Percentiles rank a stretch among this genome's conserved stretches.
Conservation (phyloP, 2,797 vertebrate genomes). For the Okamejei kenojei region DNA sequence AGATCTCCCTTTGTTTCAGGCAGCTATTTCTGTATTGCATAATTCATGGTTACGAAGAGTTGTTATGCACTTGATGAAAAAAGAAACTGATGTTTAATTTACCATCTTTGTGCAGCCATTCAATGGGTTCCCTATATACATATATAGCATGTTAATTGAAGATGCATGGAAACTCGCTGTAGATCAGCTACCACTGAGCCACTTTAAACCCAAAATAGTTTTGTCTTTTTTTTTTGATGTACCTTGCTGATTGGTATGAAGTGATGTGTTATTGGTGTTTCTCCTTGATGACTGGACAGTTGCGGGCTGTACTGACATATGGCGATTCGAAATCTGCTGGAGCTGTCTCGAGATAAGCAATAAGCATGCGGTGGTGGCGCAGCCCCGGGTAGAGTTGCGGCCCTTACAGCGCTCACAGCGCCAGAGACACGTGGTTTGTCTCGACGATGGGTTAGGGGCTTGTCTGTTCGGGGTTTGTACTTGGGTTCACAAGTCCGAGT, state of each 20-base stretch:
- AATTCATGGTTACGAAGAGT: slow-evolving; percentile 65
- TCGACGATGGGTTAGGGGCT: no score
- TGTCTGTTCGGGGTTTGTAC: no score
- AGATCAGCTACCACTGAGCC: slow-evolving; percentile 39
- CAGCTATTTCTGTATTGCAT: slow-evolving; percentile 56
- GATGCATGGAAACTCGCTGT: slow-evolving; percentile 19
- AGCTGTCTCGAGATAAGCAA: neutral
- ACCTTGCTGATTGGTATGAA: neutral
- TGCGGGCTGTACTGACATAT: neutral
- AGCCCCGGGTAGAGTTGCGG: no score
- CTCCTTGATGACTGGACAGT: neutral
- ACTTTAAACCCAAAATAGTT: neutral
- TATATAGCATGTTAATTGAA: slow-evolving; percentile 42
- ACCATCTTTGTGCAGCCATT: slow-evolving; percentile 41
- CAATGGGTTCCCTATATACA: slow-evolving; percentile 39
- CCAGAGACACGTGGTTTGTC: no score
- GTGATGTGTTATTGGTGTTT: slow-evolving; percentile 12
- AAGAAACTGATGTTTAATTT: slow-evolving; percentile 57
- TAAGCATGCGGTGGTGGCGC: no score
- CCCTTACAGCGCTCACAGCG: no score
- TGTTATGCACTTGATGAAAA: slow-evolving; percentile 53
- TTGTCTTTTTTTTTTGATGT: neutral
- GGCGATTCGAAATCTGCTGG: neutral
- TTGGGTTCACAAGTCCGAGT: no score
- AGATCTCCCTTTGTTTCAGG: slow-evolving; percentile 47